These are phyloP conservation scores for Dryobota labecula DNA, from an alignment of 2,888 invertebrate species.

Conservation along the genomic window DNA sequence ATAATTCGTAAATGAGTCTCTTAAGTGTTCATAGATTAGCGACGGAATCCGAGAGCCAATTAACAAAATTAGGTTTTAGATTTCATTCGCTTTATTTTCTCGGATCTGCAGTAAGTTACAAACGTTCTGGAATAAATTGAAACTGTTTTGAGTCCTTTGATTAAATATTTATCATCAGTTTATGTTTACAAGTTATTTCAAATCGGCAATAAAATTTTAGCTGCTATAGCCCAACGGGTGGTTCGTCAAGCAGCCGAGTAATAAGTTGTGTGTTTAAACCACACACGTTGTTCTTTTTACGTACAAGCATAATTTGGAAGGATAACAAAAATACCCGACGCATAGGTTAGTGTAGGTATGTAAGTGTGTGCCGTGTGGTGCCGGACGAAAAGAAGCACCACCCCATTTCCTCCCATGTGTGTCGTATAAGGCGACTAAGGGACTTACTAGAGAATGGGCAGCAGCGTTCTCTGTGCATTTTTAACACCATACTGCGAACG, in stretches of 20 bases:
- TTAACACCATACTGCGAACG: too few relatives aligned
- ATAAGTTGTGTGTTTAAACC: background rate
- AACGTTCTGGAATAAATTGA: slow-evolving; percentile 37
- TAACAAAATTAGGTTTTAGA: slow-evolving; percentile 59
- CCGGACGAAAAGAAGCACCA: too few relatives aligned
- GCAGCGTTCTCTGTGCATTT: too few relatives aligned
- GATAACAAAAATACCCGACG: background rate
- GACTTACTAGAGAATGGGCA: too few relatives aligned
- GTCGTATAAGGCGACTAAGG: too few relatives aligned
- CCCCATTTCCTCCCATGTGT: too few relatives aligned
- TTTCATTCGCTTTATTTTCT: slow-evolving; percentile 58
- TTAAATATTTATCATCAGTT: background rate
- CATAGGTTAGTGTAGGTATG: background rate
- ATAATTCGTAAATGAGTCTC: slow-evolving; percentile 52
- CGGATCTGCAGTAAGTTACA: slow-evolving; percentile 48
- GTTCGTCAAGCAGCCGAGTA: background rate
- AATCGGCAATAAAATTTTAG: background rate
- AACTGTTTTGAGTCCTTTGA: slow-evolving; percentile 9
- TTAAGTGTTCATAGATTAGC: slow-evolving; percentile 60
- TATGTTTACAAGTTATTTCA: background rate
- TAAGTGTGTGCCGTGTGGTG: too few relatives aligned
- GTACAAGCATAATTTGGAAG: background rate
- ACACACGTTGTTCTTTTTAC: background rate
- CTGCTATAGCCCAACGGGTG: background rate
- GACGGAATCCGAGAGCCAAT: slow-evolving; percentile 58